A percentile compares a stretch with the other conserved stretches of the same genome.
Evolutionary conservation across 1,140 invertebrate species (phyloP).

Genomic region (Diuraphis noxia): DNA sequence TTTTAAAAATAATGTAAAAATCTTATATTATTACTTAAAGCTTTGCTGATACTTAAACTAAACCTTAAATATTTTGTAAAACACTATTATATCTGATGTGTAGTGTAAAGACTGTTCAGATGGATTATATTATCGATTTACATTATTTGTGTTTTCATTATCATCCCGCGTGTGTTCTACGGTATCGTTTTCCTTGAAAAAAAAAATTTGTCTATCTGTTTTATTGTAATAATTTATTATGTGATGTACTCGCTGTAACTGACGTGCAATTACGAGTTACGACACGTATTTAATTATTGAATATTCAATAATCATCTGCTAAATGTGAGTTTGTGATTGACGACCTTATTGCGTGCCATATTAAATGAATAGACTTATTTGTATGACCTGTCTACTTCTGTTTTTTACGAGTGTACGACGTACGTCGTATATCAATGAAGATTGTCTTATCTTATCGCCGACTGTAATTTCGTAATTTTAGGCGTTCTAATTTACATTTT

Average conservation of each 20-base stretch:
- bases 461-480: not conserved
- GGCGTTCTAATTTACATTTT: not conserved
- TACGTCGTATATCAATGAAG: not conserved
- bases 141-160: conserved; percentile 44
- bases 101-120: conserved; percentile 54
- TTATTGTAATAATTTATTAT: not conserved
- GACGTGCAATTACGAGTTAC: not conserved
- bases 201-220: not conserved
- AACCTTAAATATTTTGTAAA: conserved; percentile 49
- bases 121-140: conserved; percentile 53
- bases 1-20: conserved; percentile 48
- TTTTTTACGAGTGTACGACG: not conserved
- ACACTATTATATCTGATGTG: conserved; percentile 53
- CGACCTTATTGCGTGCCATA: not conserved
- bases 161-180: not conserved
- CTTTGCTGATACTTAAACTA: conserved; percentile 48
- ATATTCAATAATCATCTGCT: not conserved
- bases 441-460: not conserved
- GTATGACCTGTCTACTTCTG: not conserved
- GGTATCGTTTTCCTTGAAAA: not conserved
- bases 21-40: conserved; percentile 48
- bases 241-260: not conserved
- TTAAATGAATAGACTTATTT: not conserved
- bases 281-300: not conserved
- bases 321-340: not conserved